Evolutionary conservation across 2,797 vertebrate genomes (phyloP), one percentile per base, ranked within the genome.

Genomic region (Chelidonichthys spinosus): DNA sequence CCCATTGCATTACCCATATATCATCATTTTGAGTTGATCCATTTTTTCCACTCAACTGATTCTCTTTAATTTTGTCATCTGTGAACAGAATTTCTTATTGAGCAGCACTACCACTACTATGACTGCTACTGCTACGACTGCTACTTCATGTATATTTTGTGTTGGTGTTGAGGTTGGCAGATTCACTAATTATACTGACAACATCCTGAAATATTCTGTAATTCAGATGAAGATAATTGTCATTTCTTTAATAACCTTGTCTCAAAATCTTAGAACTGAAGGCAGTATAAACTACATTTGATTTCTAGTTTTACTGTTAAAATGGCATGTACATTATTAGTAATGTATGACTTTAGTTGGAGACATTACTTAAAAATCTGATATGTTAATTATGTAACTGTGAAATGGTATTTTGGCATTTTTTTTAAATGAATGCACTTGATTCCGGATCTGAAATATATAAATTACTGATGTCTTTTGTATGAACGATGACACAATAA

Each of bases 1-100:
- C 63, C 25, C 17, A 47, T 59, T 73, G 43, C 39, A 83, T 60
- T 54, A 76, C 53, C 52, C 40, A 14, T 74, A 71, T 56, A 75
- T 81, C 54, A 65, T 76, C 64, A 82, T 68, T 82, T 79, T 66
- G 49, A 60, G 71, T 61, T 74, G 54, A 80, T 82, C 69, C 72
- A 72, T 70, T 79, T 83, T 63, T 69, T 66, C 59, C 50, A 43
- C 65, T 69, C 40, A 13, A 61, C 35, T 25, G 46, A 70, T 61
- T 73, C 37, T 67, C 69, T 82, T 54, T 77, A 60, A 78, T 82
- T 76, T 74, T 60, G 44, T 65, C 43, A 59, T 25, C 32, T 68
- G 47, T 17, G 39, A 25, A 25, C 25, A 25, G 25, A 25, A 25
- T 25, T 25, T 25, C 2, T 25, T 25, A 25, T 25, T 25, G 25